Conservation (phyloP, 1,140 invertebrate species). For the Drosophila nigromelanica region DNA sequence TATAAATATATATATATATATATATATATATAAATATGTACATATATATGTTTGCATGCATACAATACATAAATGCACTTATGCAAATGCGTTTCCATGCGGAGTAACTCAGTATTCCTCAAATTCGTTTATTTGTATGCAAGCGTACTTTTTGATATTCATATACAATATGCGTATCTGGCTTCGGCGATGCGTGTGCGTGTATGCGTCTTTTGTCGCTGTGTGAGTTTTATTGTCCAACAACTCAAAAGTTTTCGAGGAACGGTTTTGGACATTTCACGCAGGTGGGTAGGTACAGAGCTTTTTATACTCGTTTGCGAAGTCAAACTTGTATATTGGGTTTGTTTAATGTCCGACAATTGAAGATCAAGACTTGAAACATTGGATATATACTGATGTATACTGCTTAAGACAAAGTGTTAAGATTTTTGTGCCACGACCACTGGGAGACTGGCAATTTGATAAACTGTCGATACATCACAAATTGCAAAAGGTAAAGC, state of each 20-base stretch:
- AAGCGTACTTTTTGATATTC: conserved; percentile 51
- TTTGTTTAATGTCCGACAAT: too few relatives aligned
- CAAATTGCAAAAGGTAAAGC: too few relatives aligned
- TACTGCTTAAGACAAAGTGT: too few relatives aligned
- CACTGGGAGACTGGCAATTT: too few relatives aligned
- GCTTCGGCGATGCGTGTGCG: conserved; percentile 37
- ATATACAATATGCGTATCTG: conserved; percentile 76
- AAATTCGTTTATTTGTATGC: conserved; percentile 47
- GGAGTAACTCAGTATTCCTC: conserved; percentile 61
- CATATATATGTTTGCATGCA: conserved; percentile 13
- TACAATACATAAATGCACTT: conserved; percentile 50
- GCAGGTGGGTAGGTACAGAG: background rate
- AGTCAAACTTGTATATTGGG: too few relatives aligned
- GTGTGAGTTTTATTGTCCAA: conserved; percentile 62
- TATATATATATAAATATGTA: background rate
- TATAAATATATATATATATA: background rate
- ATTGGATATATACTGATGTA: too few relatives aligned
- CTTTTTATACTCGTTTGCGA: background rate
- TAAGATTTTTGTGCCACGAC: too few relatives aligned
- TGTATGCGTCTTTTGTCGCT: conserved; percentile 18
- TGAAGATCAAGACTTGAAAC: too few relatives aligned
- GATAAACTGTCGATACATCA: too few relatives aligned
- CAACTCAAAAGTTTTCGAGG: conserved; percentile 54
- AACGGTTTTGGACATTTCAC: background rate
- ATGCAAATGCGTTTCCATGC: conserved; percentile 59